A percentile compares a stretch with the other conserved stretches of the same genome.
phyloP scores from a whole-genome alignment of 2,888 invertebrate species.

The Allacma fusca region DNA sequence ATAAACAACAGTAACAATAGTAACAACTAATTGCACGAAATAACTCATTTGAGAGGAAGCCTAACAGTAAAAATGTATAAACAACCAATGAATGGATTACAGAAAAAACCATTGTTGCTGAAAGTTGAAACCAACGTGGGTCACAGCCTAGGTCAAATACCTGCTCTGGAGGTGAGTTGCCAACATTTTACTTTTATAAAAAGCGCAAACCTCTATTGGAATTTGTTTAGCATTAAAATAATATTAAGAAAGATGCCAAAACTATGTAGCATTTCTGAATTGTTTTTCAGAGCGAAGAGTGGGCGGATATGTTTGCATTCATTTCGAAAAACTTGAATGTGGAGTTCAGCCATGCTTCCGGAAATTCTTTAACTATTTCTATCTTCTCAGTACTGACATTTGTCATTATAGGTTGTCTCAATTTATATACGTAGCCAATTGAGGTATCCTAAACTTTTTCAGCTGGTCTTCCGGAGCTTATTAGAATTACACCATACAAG shows the following conservation, averaged over 20 bases:
- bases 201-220: too few relatives aligned
- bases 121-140: conserved; percentile 18
- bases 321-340: conserved; percentile 30
- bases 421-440: background rate
- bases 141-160: background rate
- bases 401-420: background rate
- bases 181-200: too few relatives aligned
- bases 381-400: background rate
- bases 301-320: conserved; percentile 36
- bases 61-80: too few relatives aligned
- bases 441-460: background rate
- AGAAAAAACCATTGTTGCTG: conserved; percentile 38
- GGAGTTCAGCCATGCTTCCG: conserved; percentile 33
- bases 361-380: background rate
- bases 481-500: background rate
- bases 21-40: too few relatives aligned
- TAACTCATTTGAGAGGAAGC: too few relatives aligned
- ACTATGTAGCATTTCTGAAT: too few relatives aligned
- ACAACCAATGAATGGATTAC: too few relatives aligned
- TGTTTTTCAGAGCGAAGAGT: conserved; percentile 34
- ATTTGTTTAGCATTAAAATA: too few relatives aligned
- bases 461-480: background rate
- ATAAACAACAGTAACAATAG: too few relatives aligned
- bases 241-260: too few relatives aligned
- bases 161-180: background rate